Conservation (phyloP, 2,888 invertebrate species). For the Allacma fusca region DNA sequence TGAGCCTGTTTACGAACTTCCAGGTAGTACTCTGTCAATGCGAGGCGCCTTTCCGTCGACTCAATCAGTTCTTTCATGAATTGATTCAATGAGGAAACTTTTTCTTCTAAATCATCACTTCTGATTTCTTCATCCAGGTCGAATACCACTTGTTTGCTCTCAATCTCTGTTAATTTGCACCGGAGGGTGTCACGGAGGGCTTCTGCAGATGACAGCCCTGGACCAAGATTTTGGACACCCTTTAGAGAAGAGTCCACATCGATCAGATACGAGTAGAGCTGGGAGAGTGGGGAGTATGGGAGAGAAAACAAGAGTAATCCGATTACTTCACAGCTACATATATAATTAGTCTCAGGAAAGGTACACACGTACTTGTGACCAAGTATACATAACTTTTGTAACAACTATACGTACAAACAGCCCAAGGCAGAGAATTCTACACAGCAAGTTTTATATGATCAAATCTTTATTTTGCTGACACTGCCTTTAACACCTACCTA, state of each 20-base stretch:
- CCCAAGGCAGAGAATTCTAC: no score
- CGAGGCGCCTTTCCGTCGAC: slow-evolving; percentile 21
- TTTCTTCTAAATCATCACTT: slow-evolving; percentile 29
- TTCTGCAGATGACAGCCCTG: slow-evolving; percentile 21
- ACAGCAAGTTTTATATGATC: no score
- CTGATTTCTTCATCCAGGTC: slow-evolving; percentile 36
- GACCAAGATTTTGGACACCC: slow-evolving; percentile 26
- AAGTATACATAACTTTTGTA: background rate
- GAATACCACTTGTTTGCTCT: slow-evolving; percentile 43
- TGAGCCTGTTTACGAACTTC: slow-evolving; percentile 10
- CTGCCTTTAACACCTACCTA: no score
- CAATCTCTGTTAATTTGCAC: slow-evolving; percentile 33
- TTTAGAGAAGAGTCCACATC: slow-evolving; percentile 39
- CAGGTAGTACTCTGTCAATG: slow-evolving; percentile 33
- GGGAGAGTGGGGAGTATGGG: background rate
- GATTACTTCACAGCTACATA: background rate
- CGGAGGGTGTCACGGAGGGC: slow-evolving; percentile 17
- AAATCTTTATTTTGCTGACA: no score
- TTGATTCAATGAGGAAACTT: slow-evolving; percentile 25
- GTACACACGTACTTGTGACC: no score
- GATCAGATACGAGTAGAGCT: slow-evolving; percentile 43
- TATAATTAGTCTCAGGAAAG: background rate
- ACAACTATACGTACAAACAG: no score
- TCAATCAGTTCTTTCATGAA: slow-evolving; percentile 26
- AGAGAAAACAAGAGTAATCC: slow-evolving; percentile 43